Evolutionary conservation across 64 coral and sea anemone genomes (phyloP).

Genomic region (Trachythela sp.): DNA sequence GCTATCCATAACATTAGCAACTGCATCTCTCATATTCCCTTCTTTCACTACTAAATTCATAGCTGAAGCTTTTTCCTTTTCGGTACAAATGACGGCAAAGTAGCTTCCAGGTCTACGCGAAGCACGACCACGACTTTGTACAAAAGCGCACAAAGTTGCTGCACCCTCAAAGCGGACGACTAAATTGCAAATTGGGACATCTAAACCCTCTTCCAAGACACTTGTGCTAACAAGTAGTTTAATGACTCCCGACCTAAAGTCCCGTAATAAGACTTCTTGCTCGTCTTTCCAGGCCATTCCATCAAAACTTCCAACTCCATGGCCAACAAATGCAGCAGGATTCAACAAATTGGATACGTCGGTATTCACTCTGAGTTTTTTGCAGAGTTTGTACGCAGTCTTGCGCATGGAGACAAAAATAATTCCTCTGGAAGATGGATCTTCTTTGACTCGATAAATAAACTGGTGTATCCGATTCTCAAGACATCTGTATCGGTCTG

Average conservation of each 20-base stretch:
- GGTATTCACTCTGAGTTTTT: constrained; percentile 42
- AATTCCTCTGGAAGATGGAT: constrained; percentile 46
- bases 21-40: too few species aligned
- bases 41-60: too few species aligned
- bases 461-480: constrained; percentile 24
- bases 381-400: constrained; percentile 79
- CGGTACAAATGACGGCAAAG: constrained; percentile 69
- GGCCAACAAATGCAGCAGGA: constrained; percentile 69
- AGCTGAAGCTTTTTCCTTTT: constrained; percentile 48
- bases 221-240: constrained; percentile 80
- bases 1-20: not conserved
- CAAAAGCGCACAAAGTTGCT: constrained; percentile 42
- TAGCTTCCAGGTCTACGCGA: constrained; percentile 61
- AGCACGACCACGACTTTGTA: constrained; percentile 71
- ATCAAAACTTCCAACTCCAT: constrained; percentile 65
- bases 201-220: constrained; percentile 82
- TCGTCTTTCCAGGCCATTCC: constrained; percentile 90
- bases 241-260: constrained; percentile 30
- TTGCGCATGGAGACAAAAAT: constrained; percentile 82
- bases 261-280: constrained; percentile 67
- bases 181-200: constrained; percentile 86
- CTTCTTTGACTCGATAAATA: not conserved
- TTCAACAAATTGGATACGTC: constrained; percentile 46
- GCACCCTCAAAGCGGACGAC: constrained; percentile 81
- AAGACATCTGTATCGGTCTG: not conserved